Conservation (phyloP, 2,888 invertebrate genomes). For the Sminthurides aquaticus region DNA sequence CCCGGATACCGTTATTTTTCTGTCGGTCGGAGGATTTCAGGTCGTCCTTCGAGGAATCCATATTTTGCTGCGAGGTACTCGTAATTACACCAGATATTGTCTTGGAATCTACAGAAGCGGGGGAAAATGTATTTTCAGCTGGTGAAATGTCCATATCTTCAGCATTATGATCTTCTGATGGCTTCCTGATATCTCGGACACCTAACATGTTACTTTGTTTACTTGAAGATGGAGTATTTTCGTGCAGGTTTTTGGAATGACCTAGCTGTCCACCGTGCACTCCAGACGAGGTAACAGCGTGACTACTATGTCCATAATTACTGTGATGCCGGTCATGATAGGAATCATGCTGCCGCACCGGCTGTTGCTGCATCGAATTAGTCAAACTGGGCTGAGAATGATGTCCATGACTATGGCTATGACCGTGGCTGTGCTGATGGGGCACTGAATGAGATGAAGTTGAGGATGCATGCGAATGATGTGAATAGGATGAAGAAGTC, state of each 20-base stretch:
- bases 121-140: constrained; percentile 36
- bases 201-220: constrained; percentile 18
- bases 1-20: constrained; percentile 29
- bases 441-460: constrained; percentile 24
- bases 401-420: constrained; percentile 9
- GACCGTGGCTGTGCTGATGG: constrained; percentile 26
- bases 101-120: constrained; percentile 27
- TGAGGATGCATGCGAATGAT: constrained; percentile 24
- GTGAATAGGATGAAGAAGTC: constrained; percentile 10
- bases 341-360: constrained; percentile 2
- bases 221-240: constrained; percentile 17
- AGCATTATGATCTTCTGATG: constrained; percentile 44
- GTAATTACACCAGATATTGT: constrained; percentile 29
- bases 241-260: not conserved
- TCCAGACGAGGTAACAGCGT: constrained; percentile 9
- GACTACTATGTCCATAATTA: constrained; percentile 7
- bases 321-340: constrained; percentile 5
- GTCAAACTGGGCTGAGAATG: constrained; percentile 16
- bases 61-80: constrained; percentile 13
- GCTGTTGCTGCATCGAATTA: constrained; percentile 22
- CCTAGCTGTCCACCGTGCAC: not conserved
- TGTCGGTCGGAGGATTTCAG: constrained; percentile 16
- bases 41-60: not conserved
- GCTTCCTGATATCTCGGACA: constrained; percentile 37
- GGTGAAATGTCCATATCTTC: constrained; percentile 95